Conservation (phyloP, 2,113 vertebrate species). For the Sylvilagus bachmani region DNA sequence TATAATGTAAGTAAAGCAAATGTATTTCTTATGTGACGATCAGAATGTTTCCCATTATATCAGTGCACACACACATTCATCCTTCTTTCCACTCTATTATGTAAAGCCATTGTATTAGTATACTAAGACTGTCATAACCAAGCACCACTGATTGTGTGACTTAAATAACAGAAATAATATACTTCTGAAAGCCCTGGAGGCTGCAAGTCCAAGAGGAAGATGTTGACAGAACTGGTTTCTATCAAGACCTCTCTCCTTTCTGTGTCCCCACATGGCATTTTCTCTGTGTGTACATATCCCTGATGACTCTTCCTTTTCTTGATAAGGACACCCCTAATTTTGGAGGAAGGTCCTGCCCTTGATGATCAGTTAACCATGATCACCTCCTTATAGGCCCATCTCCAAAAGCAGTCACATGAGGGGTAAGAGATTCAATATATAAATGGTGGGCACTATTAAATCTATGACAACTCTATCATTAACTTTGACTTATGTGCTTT, state of each 20-base stretch:
- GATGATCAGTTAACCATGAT: background rate
- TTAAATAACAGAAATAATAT: background rate
- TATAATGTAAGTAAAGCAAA: background rate
- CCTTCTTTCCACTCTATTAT: background rate
- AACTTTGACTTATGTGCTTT: background rate
- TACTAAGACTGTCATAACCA: background rate
- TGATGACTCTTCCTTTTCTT: background rate
- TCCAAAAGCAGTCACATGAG: background rate
- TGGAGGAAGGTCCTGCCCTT: background rate
- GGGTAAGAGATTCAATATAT: background rate
- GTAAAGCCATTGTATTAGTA: background rate
- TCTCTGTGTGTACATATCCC: rapidly evolving
- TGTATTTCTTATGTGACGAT: background rate
- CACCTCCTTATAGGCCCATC: background rate
- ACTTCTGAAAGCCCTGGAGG: background rate
- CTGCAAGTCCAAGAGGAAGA: background rate
- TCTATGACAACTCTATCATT: background rate
- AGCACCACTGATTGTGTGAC: background rate
- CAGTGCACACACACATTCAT: background rate
- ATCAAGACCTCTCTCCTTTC: background rate
- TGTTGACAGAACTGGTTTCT: background rate
- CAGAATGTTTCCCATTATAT: background rate
- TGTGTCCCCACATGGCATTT: background rate
- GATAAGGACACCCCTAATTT: background rate
- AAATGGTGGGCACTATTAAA: background rate